A percentile compares a stretch with the other conserved stretches of the same genome.
Evolutionary conservation across 2,113 vertebrate genomes (phyloP).

Genomic region (Pipa parva): DNA sequence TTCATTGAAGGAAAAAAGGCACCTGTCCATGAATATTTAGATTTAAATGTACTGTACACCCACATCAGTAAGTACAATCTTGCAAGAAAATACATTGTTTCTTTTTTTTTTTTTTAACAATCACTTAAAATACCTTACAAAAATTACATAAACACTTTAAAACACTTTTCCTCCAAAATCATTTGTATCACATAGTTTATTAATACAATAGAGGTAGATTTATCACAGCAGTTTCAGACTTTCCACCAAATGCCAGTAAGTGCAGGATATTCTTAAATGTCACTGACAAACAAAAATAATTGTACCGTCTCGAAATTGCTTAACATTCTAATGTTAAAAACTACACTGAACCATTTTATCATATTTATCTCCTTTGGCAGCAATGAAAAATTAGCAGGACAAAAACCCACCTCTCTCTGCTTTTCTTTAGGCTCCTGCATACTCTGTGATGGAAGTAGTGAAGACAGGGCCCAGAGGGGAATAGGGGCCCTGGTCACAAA

Average conservation of each 20-base stretch:
- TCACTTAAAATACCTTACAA: constrained; percentile 11
- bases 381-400: not conserved
- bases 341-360: not conserved
- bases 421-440: no score
- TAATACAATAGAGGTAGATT: constrained; percentile 35
- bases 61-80: not conserved
- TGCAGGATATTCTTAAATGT: constrained; percentile 19
- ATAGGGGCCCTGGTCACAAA: no score
- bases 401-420: no score
- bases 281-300: not conserved
- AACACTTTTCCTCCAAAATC: not conserved
- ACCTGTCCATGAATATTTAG: constrained; percentile 1
- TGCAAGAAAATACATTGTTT: not conserved
- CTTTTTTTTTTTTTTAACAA: constrained; percentile 7
- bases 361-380: not conserved
- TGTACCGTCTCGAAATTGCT: not conserved
- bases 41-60: constrained; percentile 5
- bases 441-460: no score
- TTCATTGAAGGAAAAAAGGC: not conserved
- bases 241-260: constrained; percentile 16
- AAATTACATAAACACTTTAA: not conserved
- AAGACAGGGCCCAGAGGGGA: no score
- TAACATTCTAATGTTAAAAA: constrained; percentile 21
- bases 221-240: constrained; percentile 30
- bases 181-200: not conserved